Evolutionary conservation across 37 sponge, comb jelly and placozoan species (phyloP), one percentile per base, ranked within the genome.

Genomic region (Aplysina aerophoba): DNA sequence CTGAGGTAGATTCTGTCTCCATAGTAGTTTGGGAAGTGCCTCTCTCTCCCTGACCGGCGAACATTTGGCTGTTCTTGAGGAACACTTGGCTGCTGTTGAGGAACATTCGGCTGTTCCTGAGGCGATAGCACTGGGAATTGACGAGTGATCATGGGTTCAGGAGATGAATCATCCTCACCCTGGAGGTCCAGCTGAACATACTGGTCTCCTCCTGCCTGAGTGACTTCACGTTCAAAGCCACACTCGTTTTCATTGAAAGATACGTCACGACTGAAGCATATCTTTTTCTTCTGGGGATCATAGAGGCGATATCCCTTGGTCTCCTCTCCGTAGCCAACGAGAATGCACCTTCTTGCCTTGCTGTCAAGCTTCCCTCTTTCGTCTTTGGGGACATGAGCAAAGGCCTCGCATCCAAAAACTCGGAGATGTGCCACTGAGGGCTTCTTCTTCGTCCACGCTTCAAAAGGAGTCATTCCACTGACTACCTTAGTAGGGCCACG

Each of bases 231-330:
- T 37, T 62, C 41, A 39, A 54, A 24, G n/a, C 73, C 85, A 84
- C 34, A 22, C 59, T 72, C 68, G n/a, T 78, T 20, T 40, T 90
- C 90, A 85, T 85, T 80, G 69, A 91, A 91, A 15, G 13, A 20
- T 14, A 91, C 87, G 60, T 87, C 87, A 22, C 91, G 80, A 33
- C 91, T 91, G 64, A 86, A 57, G 1, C 84, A 41, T 31, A 91
- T 73, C 44, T 55, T 87, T 30, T 56, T 22, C 54, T 34, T 69
- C 36, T 57, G 39, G 16, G 41, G 59, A 69, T 84, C 85, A 81
- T 87, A 87, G 67, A 91, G 63, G 21, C 87, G 67, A 35, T 78
- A 85, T 20, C 79, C 86, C 79, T 62, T 44, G 59, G 81, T 62
- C 81, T 90, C 20, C 53, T 33, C 19, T 66, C 60, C 2, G 84